Conservation (phyloP, 1,140 invertebrate genomes). For the Papilio helenus region DNA sequence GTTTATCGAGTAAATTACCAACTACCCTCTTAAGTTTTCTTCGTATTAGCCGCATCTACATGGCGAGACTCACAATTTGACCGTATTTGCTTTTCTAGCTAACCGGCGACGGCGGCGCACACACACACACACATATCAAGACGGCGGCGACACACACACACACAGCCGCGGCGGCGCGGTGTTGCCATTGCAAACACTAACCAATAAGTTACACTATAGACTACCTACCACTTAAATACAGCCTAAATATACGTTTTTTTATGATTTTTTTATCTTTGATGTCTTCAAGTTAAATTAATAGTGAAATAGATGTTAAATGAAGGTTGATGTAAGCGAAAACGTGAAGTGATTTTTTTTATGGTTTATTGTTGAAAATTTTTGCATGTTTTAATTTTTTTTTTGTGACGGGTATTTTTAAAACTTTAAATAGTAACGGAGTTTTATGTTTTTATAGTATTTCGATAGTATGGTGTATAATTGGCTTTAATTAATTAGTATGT, state of each 20-base stretch:
- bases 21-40: constrained; percentile 40
- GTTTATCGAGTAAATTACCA: too few species aligned
- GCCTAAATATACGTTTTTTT: neutral
- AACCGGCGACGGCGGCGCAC: constrained; percentile 70
- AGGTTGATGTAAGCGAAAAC: too few species aligned
- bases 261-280: neutral
- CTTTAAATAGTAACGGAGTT: neutral
- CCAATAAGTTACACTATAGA: constrained; percentile 42
- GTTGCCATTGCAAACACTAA: constrained; percentile 62
- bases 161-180: constrained; percentile 69
- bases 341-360: too few species aligned
- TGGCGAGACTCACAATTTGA: constrained; percentile 64
- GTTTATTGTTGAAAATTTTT: too few species aligned
- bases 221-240: neutral
- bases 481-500: constrained; percentile 7
- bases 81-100: constrained; percentile 79
- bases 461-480: neutral
- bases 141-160: constrained; percentile 73
- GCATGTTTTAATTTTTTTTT: too few species aligned
- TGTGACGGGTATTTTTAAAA: too few species aligned
- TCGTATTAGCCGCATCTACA: constrained; percentile 53
- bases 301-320: too few species aligned
- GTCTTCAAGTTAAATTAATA: too few species aligned
- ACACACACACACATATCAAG: constrained; percentile 81
- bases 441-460: neutral